phyloP scores from a whole-genome alignment of 2,113 vertebrate genomes.

The Cyprinodon brontotheroides region DNA sequence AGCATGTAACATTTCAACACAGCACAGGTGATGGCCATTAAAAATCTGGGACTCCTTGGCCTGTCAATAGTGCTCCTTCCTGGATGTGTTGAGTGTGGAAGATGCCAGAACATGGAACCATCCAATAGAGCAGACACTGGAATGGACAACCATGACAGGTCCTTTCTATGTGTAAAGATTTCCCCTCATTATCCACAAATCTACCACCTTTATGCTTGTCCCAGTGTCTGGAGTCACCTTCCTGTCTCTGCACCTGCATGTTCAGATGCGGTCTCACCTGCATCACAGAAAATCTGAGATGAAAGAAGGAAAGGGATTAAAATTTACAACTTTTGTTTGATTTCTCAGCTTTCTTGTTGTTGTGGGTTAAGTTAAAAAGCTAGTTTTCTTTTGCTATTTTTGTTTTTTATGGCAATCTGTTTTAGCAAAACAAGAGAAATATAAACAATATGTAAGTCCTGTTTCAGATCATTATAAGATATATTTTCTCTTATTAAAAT shows the following conservation, averaged over 20 bases:
- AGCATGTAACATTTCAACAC: conserved; percentile 38
- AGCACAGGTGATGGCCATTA: conserved; percentile 61
- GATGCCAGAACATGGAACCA: conserved; percentile 2
- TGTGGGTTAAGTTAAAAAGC: too few species aligned
- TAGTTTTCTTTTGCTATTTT: too few species aligned
- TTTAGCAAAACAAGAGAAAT: too few species aligned
- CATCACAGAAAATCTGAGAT: too few species aligned
- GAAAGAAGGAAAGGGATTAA: too few species aligned
- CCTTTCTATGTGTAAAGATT: background rate
- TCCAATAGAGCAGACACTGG: conserved; percentile 10
- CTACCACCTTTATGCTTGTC: background rate
- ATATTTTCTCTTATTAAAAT: too few species aligned
- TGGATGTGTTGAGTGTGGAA: conserved; percentile 11
- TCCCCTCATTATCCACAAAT: conserved; percentile 37
- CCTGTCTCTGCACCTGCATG: background rate
- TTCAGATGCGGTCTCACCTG: too few species aligned
- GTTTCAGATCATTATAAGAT: too few species aligned
- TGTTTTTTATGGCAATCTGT: too few species aligned
- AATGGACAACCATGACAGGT: conserved; percentile 33
- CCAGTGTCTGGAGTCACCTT: conserved; percentile 1
- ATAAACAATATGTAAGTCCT: too few species aligned
- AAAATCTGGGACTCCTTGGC: conserved; percentile 36
- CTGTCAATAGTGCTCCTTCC: conserved; percentile 39
- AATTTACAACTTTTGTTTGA: too few species aligned
- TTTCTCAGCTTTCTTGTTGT: too few species aligned